phyloP scores from a whole-genome alignment of 2,797 vertebrate genomes.

The Sebastes cheni region DNA sequence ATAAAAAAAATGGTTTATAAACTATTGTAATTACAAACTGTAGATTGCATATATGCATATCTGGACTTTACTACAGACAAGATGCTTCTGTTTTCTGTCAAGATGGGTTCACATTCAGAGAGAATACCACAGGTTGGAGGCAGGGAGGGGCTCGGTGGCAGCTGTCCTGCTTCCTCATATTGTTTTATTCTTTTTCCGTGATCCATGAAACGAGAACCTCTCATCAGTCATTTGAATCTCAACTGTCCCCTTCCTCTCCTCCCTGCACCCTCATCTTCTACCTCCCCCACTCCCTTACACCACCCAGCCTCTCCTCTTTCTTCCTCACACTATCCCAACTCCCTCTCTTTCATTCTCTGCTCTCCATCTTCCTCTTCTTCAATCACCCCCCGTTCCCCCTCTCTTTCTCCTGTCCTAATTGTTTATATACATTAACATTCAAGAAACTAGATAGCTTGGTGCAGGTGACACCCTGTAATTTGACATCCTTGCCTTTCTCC shows the following conservation, averaged over 20 bases:
- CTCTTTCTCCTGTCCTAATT: slow-evolving; percentile 86
- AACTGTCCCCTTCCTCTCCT: slow-evolving; percentile 21
- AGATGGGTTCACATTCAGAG: not conserved
- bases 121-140: not conserved
- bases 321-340: slow-evolving; percentile 21
- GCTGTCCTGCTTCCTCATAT: slow-evolving; percentile 6
- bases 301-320: not conserved
- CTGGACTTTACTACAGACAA: not conserved
- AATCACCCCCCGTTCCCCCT: not conserved
- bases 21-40: no score
- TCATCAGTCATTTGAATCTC: slow-evolving; percentile 40
- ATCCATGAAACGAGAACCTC: slow-evolving; percentile 30
- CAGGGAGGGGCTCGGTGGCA: slow-evolving; percentile 10
- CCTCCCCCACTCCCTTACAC: not conserved
- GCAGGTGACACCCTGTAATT: slow-evolving; percentile 95
- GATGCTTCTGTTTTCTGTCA: not conserved
- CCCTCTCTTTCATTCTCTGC: slow-evolving; percentile 15
- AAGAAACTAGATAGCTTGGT: slow-evolving; percentile 88
- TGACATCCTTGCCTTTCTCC: slow-evolving; percentile 87
- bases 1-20: no score
- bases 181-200: not conserved
- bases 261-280: not conserved
- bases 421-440: slow-evolving; percentile 98
- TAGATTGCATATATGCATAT: no score
- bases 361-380: slow-evolving; percentile 1